phyloP scores from a whole-genome alignment of 2,113 vertebrate species.

The Megaleporinus macrocephalus region DNA sequence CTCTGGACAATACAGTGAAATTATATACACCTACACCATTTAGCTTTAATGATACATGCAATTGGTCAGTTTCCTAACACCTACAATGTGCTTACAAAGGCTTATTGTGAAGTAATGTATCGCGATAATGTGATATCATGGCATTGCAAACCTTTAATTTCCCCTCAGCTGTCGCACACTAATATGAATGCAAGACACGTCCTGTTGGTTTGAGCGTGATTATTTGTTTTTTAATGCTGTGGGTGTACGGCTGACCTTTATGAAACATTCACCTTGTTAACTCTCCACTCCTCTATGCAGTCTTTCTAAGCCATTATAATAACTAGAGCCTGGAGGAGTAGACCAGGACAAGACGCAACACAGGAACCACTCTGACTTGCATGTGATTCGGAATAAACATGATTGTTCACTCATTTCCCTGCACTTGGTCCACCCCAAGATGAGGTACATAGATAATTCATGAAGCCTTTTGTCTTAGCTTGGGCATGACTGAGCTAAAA shows the following conservation, averaged over 20 bases:
- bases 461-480: background rate
- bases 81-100: too few relatives aligned
- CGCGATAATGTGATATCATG: too few relatives aligned
- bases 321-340: background rate
- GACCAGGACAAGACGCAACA: background rate
- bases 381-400: conserved; percentile 8
- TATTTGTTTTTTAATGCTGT: background rate
- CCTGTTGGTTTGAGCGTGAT: too few relatives aligned
- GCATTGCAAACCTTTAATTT: background rate
- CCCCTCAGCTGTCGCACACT: background rate
- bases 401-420: conserved; percentile 15
- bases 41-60: too few relatives aligned
- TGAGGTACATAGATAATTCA: background rate
- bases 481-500: conserved; percentile 24
- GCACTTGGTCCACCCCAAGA: background rate
- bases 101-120: too few relatives aligned
- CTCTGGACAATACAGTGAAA: too few relatives aligned
- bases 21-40: too few relatives aligned
- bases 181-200: too few relatives aligned
- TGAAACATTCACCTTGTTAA: background rate
- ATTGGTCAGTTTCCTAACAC: too few relatives aligned
- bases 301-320: background rate
- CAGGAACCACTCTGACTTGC: background rate
- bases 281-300: background rate
- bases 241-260: background rate